phyloP scores from a whole-genome alignment of 2,113 vertebrate species.

The Salvator merianae region DNA sequence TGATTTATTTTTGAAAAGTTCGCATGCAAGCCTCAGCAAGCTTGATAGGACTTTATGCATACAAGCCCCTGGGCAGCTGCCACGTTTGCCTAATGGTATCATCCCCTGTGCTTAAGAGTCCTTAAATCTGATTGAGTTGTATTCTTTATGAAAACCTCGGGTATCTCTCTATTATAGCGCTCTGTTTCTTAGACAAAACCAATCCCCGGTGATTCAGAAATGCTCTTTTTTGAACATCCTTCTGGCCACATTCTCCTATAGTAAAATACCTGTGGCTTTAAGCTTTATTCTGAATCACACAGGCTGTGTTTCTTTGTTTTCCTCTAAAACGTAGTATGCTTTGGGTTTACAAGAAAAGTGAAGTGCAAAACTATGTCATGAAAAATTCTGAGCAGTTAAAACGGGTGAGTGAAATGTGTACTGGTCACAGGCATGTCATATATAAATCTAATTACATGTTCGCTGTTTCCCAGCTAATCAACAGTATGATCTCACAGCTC shows the following conservation, averaged over 20 bases:
- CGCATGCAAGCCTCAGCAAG: too few species aligned
- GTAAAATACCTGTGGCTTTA: background rate
- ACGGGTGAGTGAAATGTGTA: constrained; percentile 22
- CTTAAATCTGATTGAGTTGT: background rate
- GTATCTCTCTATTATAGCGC: background rate
- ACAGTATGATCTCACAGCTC: constrained; percentile 58
- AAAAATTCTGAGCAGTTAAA: constrained; percentile 30
- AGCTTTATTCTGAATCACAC: background rate
- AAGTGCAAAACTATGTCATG: background rate
- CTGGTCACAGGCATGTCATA: constrained; percentile 48
- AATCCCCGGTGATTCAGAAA: background rate
- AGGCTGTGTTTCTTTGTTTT: background rate
- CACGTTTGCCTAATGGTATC: too few species aligned
- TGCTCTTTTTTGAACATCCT: background rate
- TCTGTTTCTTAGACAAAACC: background rate
- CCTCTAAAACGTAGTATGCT: background rate
- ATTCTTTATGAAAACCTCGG: background rate
- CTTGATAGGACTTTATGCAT: too few species aligned
- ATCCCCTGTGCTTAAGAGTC: background rate
- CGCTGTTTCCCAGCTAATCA: constrained; percentile 51
- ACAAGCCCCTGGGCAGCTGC: too few species aligned
- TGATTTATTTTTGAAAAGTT: too few species aligned
- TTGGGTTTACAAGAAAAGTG: constrained; percentile 11
- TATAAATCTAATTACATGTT: constrained; percentile 56
- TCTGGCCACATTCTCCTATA: background rate